Evolutionary conservation across 2,113 vertebrate genomes (phyloP).

Genomic region (Kryptolebias marmoratus): DNA sequence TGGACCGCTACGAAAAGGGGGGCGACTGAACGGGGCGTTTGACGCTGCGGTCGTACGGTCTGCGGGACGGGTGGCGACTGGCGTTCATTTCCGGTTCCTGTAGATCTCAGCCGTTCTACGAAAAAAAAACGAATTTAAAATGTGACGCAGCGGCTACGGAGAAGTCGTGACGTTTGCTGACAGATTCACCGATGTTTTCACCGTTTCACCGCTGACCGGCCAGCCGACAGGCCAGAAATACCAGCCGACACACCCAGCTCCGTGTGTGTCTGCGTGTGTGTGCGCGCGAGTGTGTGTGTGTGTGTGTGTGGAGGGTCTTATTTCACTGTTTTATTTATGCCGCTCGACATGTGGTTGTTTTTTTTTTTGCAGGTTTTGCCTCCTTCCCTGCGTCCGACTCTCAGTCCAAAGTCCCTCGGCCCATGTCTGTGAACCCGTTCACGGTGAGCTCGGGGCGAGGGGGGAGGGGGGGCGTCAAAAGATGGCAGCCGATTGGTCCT

Average conservation of each 20-base stretch:
- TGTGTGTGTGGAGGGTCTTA: not conserved
- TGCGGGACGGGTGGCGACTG: too few species aligned
- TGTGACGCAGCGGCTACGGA: too few species aligned
- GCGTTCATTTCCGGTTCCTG: too few species aligned
- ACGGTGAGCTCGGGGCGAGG: constrained; percentile 71
- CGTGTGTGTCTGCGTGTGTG: too few species aligned
- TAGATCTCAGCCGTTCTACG: too few species aligned
- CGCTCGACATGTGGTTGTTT: not conserved
- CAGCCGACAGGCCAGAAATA: constrained; percentile 29
- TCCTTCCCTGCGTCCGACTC: constrained; percentile 74
- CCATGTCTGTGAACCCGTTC: constrained; percentile 84
- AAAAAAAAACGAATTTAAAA: too few species aligned
- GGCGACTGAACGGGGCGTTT: too few species aligned
- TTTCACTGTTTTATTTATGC: constrained; percentile 5
- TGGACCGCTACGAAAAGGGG: too few species aligned
- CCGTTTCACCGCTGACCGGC: constrained; percentile 1
- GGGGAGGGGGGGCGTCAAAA: too few species aligned
- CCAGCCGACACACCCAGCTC: constrained; percentile 7
- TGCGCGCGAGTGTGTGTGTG: too few species aligned
- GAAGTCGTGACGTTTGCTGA: too few species aligned
- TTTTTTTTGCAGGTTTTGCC: constrained; percentile 70
- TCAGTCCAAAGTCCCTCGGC: constrained; percentile 76
- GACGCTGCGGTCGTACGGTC: too few species aligned
- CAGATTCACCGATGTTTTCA: not conserved
- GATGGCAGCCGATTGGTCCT: constrained; percentile 17